These are phyloP conservation scores for Dryococelus australis DNA, from an alignment of 2,888 invertebrate genomes.

Conservation along the genomic window DNA sequence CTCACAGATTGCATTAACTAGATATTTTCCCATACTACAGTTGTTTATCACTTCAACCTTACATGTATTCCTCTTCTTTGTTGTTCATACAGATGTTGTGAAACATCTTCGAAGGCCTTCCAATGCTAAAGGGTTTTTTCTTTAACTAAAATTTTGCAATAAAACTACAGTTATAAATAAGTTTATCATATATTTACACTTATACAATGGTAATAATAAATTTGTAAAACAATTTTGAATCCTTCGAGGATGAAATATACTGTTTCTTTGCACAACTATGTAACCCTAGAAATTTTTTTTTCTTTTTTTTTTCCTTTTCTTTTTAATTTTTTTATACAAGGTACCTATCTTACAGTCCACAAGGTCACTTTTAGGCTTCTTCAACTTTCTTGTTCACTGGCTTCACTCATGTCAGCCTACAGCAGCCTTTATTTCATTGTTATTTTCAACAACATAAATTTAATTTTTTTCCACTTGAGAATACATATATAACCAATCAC, in stretches of 20 bases:
- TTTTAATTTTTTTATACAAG: constrained; percentile 54
- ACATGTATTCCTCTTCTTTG: too few species aligned
- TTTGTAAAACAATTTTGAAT: constrained; percentile 55
- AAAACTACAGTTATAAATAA: constrained; percentile 42
- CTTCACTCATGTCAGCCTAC: constrained; percentile 40
- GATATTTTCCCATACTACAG: too few species aligned
- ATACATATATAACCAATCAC: not conserved
- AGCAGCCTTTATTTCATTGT: constrained; percentile 41
- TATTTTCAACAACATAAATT: not conserved
- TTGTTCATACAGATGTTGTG: too few species aligned
- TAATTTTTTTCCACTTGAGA: not conserved
- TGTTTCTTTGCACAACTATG: constrained; percentile 55
- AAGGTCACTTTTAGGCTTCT: constrained; percentile 58
- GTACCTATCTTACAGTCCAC: constrained; percentile 58
- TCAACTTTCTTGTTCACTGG: constrained; percentile 43
- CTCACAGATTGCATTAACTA: too few species aligned
- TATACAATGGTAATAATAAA: constrained; percentile 51
- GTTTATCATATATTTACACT: constrained; percentile 47
- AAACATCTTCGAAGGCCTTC: too few species aligned
- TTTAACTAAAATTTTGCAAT: not conserved
- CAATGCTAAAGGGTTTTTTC: too few species aligned
- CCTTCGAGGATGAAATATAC: constrained; percentile 55
- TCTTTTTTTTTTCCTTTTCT: constrained; percentile 49
- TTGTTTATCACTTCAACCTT: too few species aligned
- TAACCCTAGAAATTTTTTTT: not conserved